These are phyloP conservation scores for Coilia nasus DNA, from an alignment of 2,797 vertebrate species.

Conservation along the genomic window DNA sequence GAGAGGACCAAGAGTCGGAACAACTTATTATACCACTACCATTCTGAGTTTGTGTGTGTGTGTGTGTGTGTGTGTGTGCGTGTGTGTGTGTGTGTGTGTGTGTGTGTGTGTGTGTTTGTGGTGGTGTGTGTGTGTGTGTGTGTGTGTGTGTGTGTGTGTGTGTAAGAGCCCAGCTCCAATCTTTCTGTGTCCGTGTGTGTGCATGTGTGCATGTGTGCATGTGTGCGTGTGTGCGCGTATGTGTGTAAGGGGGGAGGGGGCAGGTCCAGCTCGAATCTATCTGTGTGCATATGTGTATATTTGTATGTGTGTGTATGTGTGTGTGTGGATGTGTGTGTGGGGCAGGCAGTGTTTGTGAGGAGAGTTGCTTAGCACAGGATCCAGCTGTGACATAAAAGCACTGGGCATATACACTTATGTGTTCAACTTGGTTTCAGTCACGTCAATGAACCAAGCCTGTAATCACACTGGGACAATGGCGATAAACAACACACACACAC, in stretches of 20 bases:
- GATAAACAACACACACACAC: background rate
- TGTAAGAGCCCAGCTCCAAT: no score
- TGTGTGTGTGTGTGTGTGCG: no score
- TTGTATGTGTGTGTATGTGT: background rate
- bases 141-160: no score
- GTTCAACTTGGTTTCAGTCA: conserved; percentile 26
- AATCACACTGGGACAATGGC: conserved; percentile 33
- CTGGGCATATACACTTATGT: conserved; percentile 26
- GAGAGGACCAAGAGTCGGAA: background rate
- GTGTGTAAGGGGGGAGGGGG: background rate
- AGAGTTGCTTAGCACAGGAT: background rate
- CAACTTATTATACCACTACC: no score
- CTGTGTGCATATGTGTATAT: background rate
- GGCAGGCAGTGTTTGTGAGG: background rate
- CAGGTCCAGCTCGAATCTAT: background rate
- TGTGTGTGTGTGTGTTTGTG: no score
- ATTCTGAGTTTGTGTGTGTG: no score
- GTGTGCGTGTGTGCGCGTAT: no score
- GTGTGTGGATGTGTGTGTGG: background rate
- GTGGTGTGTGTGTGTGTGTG: no score
- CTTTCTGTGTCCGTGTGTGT: no score
- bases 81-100: no score
- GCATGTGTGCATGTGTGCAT: no score
- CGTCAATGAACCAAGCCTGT: conserved; percentile 34
- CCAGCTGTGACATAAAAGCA: conserved; percentile 38